Base-by-base conservation (phyloP, 2,113 vertebrate genomes). In the Spilogale gracilis region DNA sequence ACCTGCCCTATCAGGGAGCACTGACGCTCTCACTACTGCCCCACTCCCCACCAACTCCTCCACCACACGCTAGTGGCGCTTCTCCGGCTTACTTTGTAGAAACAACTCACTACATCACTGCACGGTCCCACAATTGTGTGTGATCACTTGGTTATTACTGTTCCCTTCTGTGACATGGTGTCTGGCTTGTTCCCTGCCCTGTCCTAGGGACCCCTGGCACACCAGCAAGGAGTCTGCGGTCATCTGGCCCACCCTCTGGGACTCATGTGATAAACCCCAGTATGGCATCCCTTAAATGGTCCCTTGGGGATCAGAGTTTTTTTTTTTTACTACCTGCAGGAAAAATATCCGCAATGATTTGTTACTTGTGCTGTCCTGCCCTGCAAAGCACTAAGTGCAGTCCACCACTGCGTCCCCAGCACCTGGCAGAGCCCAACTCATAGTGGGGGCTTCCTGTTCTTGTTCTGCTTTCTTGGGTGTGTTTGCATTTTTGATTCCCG, bases 91-190 rank as follows among this genome's bases (percentile, higher is more conserved):
- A 23, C 30, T 11, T 1, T 10, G 6, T 27, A 63, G 7, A 79
- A 63, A 13, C 9, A 1, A 23, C 2, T 48, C 12, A 5, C 32
- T 79, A 48, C 16, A 6, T 11, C 9, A 3, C 21, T 30, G 56
- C 80, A 18, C 2, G 2, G 21, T 2, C 21, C 30, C 63, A 63
- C 8, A 9, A 25, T 2, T 13, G 2, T 3, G 2, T 1, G 13
- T 0, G 23, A 23, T 23, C 18, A 18, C 11, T 21, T 10, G 2
- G 30, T 16, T 8, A 21, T n/a, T 23, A 23, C 10, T 6, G 17
- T 8, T 3, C 25, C n/a, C 54, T 48, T 76, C 43, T 11, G 1
- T 0, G 32, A 38, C 27, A 3, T 30, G 6, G 38, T 1, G 5
- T 27, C 52, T 63, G n/a, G 30, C 54, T 56, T 8, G 21, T 56